A percentile compares a stretch with the other conserved stretches of the same genome.
These are phyloP conservation scores for Syngnathus rostellatus DNA, from an alignment of 2,797 vertebrate species.

Conservation along the genomic window DNA sequence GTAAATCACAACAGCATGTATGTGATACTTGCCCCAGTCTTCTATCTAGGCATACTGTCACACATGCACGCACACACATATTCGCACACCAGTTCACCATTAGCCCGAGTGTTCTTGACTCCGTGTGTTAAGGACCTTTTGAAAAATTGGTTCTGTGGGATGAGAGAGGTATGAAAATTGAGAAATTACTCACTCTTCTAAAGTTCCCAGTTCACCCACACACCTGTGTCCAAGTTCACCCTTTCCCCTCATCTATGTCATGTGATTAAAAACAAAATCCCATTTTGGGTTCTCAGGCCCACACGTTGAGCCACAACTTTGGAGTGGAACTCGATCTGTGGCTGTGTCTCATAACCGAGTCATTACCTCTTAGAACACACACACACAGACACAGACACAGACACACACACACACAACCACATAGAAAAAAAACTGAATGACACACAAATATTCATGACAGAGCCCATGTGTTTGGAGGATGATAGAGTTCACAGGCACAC, in stretches of 20 bases:
- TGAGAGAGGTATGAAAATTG: conserved; percentile 53
- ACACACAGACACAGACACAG: conserved; percentile 26
- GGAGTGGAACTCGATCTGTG: conserved; percentile 52
- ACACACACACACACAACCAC: conserved; percentile 33
- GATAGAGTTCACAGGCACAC: conserved; percentile 75
- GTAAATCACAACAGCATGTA: background rate
- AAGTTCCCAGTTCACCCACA: conserved; percentile 37
- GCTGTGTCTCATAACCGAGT: conserved; percentile 54
- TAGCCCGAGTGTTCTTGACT: conserved; percentile 67
- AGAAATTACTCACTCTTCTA: conserved; percentile 53
- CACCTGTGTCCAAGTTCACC: conserved; percentile 10
- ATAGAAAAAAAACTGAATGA: conserved; percentile 11
- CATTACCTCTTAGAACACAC: conserved; percentile 54
- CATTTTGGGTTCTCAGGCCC: conserved; percentile 43
- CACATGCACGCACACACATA: conserved; percentile 21
- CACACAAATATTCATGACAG: conserved; percentile 36
- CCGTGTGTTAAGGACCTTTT: conserved; percentile 60
- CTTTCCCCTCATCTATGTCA: conserved; percentile 34
- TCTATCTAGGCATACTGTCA: conserved; percentile 11
- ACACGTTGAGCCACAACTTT: conserved; percentile 47
- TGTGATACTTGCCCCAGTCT: background rate
- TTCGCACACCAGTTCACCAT: conserved; percentile 56
- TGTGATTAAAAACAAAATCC: conserved; percentile 52
- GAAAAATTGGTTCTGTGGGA: conserved; percentile 58
- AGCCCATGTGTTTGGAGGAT: conserved; percentile 73